A percentile compares a stretch with the other conserved stretches of the same genome.
phyloP scores from a whole-genome alignment of 2,888 invertebrate species.

The Hypselothyrea guttata region DNA sequence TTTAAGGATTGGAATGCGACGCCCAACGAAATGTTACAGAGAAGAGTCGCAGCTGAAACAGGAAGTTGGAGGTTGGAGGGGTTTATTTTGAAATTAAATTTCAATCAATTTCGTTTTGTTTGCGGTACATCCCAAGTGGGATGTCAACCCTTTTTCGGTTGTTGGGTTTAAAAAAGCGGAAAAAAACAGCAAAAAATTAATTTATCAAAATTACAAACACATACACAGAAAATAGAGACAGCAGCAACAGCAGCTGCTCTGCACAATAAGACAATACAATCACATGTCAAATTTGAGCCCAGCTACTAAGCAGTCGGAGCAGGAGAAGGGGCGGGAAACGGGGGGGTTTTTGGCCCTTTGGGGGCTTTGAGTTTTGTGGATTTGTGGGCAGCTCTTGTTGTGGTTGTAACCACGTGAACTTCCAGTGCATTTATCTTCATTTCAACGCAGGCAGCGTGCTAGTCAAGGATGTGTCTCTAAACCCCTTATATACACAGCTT shows the following conservation, averaged over 20 bases:
- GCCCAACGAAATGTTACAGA: constrained; percentile 67
- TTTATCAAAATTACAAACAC: constrained; percentile 78
- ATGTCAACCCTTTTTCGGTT: constrained; percentile 68
- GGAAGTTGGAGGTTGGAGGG: not conserved
- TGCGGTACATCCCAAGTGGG: constrained; percentile 60
- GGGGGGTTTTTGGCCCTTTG: constrained; percentile 40
- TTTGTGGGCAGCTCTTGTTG: constrained; percentile 66
- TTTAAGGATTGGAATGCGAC: constrained; percentile 45
- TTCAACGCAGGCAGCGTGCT: constrained; percentile 47
- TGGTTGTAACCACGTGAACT: constrained; percentile 68
- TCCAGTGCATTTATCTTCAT: constrained; percentile 79
- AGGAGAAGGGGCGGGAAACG: constrained; percentile 3
- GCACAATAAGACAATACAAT: constrained; percentile 69
- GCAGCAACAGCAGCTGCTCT: constrained; percentile 45
- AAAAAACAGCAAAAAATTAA: constrained; percentile 70
- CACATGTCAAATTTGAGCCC: constrained; percentile 79
- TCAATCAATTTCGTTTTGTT: constrained; percentile 66
- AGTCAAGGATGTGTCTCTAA: constrained; percentile 44
- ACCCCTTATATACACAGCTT: too few relatives aligned
- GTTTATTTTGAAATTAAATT: constrained; percentile 68
- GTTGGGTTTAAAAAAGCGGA: constrained; percentile 8
- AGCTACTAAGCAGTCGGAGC: constrained; percentile 56
- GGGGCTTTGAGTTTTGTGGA: constrained; percentile 41
- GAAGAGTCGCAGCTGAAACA: not conserved
- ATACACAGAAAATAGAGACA: constrained; percentile 26